Conservation (phyloP, 2,888 invertebrate species). For the Saturnia japonica region DNA sequence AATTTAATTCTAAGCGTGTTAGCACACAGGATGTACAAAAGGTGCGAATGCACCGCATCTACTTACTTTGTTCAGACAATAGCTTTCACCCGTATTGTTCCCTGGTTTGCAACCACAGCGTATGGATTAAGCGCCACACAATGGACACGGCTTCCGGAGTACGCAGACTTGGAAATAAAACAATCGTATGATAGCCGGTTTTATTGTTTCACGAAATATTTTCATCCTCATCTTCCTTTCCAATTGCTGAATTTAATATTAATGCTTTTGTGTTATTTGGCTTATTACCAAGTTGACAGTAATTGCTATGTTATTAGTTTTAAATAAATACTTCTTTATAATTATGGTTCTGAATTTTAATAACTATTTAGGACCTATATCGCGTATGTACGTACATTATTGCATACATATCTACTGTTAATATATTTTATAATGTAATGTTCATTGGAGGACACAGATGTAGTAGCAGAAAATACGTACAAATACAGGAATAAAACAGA, state of each 20-base stretch:
- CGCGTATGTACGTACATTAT: no score
- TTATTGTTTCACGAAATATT: constrained; percentile 9
- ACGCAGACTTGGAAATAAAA: constrained; percentile 1
- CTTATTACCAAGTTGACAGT: no score
- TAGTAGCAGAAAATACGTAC: no score
- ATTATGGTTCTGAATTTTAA: neutral
- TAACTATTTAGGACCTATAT: no score
- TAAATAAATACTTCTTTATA: neutral
- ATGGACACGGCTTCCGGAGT: constrained; percentile 13
- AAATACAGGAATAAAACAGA: no score
- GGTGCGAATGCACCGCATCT: neutral
- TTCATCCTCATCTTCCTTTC: neutral
- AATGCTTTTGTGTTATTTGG: no score
- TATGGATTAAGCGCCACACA: constrained; percentile 6
- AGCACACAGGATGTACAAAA: constrained; percentile 1
- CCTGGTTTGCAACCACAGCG: constrained; percentile 13
- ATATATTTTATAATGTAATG: no score
- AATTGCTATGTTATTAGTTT: no score
- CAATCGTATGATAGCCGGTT: constrained; percentile 7
- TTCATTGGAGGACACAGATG: no score
- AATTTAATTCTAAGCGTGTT: constrained; percentile 5
- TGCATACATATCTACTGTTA: no score
- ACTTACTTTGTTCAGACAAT: constrained; percentile 11
- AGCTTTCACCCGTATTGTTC: constrained; percentile 11
- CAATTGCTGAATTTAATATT: neutral